Conservation (phyloP, 2,113 vertebrate genomes). For the Leptocoma aspasia region DNA sequence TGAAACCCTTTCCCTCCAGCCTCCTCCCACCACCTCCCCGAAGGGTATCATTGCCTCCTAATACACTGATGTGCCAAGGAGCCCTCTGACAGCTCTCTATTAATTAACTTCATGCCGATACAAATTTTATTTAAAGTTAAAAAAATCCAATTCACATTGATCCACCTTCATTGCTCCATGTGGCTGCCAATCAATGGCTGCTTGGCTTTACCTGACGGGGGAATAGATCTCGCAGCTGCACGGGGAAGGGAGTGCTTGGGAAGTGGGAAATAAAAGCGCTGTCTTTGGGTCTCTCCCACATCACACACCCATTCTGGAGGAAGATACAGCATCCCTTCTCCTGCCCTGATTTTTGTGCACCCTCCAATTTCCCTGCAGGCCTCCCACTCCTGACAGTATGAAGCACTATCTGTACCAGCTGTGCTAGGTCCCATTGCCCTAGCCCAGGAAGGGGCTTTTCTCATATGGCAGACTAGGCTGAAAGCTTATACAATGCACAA, state of each 20-base stretch:
- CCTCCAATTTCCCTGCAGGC: neutral
- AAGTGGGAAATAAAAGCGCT: neutral
- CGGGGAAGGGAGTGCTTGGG: fast-evolving
- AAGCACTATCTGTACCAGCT: neutral
- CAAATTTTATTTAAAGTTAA: constrained; percentile 74
- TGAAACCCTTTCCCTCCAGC: constrained; percentile 22
- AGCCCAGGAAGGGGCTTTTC: neutral
- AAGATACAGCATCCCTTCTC: neutral
- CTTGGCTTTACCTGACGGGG: constrained; percentile 16
- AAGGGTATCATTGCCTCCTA: constrained; percentile 39
- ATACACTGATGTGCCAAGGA: constrained; percentile 58
- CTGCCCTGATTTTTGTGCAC: neutral
- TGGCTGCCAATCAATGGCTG: constrained; percentile 64
- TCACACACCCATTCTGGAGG: neutral
- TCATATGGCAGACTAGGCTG: neutral
- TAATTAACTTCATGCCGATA: constrained; percentile 75
- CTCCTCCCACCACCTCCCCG: constrained; percentile 26
- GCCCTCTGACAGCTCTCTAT: constrained; percentile 70
- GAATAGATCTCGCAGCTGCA: neutral
- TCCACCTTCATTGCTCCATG: constrained; percentile 62
- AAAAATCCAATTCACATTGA: constrained; percentile 75
- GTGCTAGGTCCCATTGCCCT: neutral
- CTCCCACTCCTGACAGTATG: neutral
- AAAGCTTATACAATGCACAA: neutral
- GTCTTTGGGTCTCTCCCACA: neutral